Base-by-base conservation (phyloP, 2,888 invertebrate genomes). In the Ormyrus rosae region DNA sequence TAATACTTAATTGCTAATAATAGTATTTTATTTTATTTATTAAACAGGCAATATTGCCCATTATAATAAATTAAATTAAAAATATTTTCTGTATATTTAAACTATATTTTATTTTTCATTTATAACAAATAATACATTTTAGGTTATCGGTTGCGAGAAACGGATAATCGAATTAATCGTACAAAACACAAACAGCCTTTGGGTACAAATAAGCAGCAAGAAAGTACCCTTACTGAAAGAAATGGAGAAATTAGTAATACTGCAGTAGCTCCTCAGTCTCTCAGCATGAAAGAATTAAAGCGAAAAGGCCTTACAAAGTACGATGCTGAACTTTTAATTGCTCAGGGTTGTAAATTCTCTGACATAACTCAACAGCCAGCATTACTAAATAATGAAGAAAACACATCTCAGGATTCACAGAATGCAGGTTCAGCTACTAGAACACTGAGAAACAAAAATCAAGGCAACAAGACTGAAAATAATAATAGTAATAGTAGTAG, bases 101-200 rank as follows among this genome's bases (percentile, higher is more conserved):
- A 60, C 51, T 10, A 10, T 45, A 19, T 48, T 48, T 56, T 11
- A 45, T 34, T 34, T 34, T 4, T 13, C 46, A 70, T n/a, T 56
- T 64, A 7, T 55, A 68, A 68, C 71, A 9, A 9, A 46, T 60
- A 34, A 2, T 45, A 19, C 58, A 13, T 84, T 85, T 93, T 94
- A 87, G 95, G 97, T 82, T 98, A 98, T 92, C 94, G 96, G 86
- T 93, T 98, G 87, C 93, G 98, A 85, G 98, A 98, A 93, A 98
- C 98, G 55, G 98, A 98, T 91, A 97, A 98, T 92, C 94, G 98
- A 86, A 95, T 97, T 84, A 97, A 97, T 91, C 94, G 97, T 87
- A 96, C 95, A 87, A 97, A 97, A 90, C 92, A 92, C 83, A 92
- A 92, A 84, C 90, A 92, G 83, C 89, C 88, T 6, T 82, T 86